A percentile compares a stretch with the other conserved stretches of the same genome.
These are phyloP conservation scores for Tautogolabrus adspersus DNA, from an alignment of 2,113 vertebrate genomes.

Conservation along the genomic window DNA sequence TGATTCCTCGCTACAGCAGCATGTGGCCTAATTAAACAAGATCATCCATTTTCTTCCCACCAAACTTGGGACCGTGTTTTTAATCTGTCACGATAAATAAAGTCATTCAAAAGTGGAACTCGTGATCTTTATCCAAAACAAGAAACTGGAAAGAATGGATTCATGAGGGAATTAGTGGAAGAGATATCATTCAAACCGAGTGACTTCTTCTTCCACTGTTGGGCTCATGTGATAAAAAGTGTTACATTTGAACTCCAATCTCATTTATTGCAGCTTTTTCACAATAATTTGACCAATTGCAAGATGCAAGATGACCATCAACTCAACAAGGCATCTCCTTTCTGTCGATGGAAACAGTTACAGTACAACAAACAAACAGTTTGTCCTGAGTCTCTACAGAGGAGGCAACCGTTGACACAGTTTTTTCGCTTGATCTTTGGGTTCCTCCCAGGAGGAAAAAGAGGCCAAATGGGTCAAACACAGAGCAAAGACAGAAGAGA, in stretches of 20 bases:
- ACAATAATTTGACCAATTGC: background rate
- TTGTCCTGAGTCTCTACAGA: constrained; percentile 19
- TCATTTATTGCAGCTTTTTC: constrained; percentile 26
- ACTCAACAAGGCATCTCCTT: background rate
- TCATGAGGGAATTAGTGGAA: background rate
- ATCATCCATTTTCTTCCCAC: background rate
- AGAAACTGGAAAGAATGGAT: background rate
- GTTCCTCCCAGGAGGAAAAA: constrained; percentile 20
- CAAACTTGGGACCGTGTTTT: background rate
- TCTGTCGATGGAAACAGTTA: background rate
- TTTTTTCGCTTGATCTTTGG: constrained; percentile 17
- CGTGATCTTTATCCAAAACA: background rate
- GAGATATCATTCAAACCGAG: background rate
- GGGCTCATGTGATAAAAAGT: background rate
- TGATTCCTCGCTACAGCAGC: constrained; percentile 19
- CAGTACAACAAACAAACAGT: constrained; percentile 36
- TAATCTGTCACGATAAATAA: background rate
- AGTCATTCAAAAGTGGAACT: background rate
- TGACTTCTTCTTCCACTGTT: background rate
- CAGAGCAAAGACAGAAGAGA: constrained; percentile 6
- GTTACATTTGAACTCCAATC: constrained; percentile 6
- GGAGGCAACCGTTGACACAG: background rate
- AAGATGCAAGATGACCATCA: constrained; percentile 1
- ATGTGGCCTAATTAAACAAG: background rate
- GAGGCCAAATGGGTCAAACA: constrained; percentile 48